phyloP scores from a whole-genome alignment of 2,888 invertebrate species.

The Eristalis arbustorum region DNA sequence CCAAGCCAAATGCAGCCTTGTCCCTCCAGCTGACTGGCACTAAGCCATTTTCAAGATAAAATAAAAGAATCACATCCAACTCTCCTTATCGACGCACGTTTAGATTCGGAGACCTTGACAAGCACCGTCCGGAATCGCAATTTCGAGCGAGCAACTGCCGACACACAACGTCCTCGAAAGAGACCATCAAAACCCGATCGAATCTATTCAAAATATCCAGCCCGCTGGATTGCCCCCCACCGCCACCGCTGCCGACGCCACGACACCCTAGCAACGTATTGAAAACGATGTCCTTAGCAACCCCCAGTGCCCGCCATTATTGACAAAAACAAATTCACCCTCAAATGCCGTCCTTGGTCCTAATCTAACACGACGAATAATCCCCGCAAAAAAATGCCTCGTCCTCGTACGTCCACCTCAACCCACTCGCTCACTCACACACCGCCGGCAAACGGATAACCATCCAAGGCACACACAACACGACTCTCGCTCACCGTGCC shows the following conservation, averaged over 20 bases:
- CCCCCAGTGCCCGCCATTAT: slow-evolving; percentile 24
- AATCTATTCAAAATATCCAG: not conserved
- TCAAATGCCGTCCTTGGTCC: slow-evolving; percentile 51
- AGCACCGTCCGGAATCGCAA: not conserved
- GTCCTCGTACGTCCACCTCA: slow-evolving; percentile 6
- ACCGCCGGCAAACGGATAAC: slow-evolving; percentile 6
- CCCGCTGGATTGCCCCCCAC: slow-evolving; percentile 3
- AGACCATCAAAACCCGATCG: not conserved
- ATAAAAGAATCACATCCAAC: not conserved
- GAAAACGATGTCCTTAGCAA: slow-evolving; percentile 32
- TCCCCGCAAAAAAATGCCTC: slow-evolving; percentile 9
- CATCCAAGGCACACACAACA: slow-evolving; percentile 4
- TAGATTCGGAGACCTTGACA: not conserved
- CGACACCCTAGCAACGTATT: slow-evolving; percentile 44
- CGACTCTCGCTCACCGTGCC: not conserved
- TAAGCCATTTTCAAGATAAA: not conserved
- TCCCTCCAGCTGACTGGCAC: not conserved
- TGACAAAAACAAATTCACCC: slow-evolving; percentile 37
- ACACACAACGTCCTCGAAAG: not conserved
- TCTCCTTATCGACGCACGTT: not conserved
- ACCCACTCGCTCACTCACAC: slow-evolving; percentile 19
- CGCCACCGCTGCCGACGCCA: not conserved
- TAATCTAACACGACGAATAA: slow-evolving; percentile 50
- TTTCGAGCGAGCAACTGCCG: not conserved
- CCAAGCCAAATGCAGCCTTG: not conserved